Conservation (phyloP, 1,140 invertebrate species). For the Drosophila teissieri region DNA sequence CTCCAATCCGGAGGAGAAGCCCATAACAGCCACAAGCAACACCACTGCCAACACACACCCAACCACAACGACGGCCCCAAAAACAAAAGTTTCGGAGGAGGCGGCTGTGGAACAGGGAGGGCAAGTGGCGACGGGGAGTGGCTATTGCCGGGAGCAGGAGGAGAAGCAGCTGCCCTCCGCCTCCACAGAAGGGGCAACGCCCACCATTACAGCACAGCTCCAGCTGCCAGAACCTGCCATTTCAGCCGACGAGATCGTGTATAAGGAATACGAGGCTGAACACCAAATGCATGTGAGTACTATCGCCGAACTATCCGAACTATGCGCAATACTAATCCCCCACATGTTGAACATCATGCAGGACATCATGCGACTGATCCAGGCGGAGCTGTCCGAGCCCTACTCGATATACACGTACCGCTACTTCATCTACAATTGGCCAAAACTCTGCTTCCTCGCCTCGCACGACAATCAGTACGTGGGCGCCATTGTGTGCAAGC, state of each 20-base stretch:
- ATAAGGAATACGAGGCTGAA: slow-evolving; percentile 94
- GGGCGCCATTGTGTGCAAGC: slow-evolving; percentile 99
- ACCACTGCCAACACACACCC: slow-evolving; percentile 71
- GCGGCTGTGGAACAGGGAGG: neutral
- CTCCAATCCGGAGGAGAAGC: slow-evolving; percentile 1
- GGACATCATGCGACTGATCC: slow-evolving; percentile 98
- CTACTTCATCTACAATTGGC: slow-evolving; percentile 99
- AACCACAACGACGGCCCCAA: slow-evolving; percentile 53
- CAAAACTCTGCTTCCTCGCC: slow-evolving; percentile 98
- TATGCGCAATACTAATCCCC: neutral
- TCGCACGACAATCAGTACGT: slow-evolving; percentile 94
- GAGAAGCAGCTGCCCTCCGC: slow-evolving; percentile 39
- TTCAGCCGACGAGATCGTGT: slow-evolving; percentile 85
- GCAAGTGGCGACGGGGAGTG: slow-evolving; percentile 29
- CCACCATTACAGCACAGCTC: slow-evolving; percentile 20
- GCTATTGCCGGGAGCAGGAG: slow-evolving; percentile 1
- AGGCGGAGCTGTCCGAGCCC: slow-evolving; percentile 99
- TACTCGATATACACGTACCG: slow-evolving; percentile 99
- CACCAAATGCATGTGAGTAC: slow-evolving; percentile 91
- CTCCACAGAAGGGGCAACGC: slow-evolving; percentile 18
- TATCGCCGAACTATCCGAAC: neutral
- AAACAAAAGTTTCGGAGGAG: slow-evolving; percentile 29
- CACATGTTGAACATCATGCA: slow-evolving; percentile 17
- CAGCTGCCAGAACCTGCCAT: slow-evolving; percentile 64
- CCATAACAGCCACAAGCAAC: slow-evolving; percentile 48